These are phyloP conservation scores for Manis crassicaudata DNA, from an alignment of 2,797 vertebrate species.

Conservation along the genomic window DNA sequence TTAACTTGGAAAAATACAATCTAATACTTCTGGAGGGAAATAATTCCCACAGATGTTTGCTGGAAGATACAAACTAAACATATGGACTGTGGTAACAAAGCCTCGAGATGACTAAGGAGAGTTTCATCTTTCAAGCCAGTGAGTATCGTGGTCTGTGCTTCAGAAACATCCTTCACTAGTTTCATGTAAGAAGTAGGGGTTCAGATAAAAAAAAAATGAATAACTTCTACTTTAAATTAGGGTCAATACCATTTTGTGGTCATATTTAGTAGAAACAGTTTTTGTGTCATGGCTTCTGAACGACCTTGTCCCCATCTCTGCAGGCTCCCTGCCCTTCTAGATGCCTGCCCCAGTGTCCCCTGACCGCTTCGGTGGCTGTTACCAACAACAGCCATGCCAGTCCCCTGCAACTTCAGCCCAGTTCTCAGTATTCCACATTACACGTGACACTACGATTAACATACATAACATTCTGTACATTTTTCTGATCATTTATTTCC, in stretches of 20 bases:
- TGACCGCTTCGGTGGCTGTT: not conserved
- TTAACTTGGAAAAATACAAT: slow-evolving; percentile 51
- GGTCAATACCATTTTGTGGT: not conserved
- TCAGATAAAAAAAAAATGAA: slow-evolving; percentile 35
- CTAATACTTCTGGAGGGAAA: slow-evolving; percentile 37
- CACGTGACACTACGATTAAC: not conserved
- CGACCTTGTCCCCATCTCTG: not conserved
- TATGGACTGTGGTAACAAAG: slow-evolving; percentile 25
- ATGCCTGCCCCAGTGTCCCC: not conserved
- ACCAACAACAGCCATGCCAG: not conserved
- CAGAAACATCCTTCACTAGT: not conserved
- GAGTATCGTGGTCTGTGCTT: not conserved
- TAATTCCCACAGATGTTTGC: slow-evolving; percentile 56
- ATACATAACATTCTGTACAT: not conserved
- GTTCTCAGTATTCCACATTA: not conserved
- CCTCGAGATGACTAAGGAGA: not conserved
- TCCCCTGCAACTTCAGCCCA: not conserved
- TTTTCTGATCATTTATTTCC: not conserved
- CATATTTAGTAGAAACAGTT: not conserved
- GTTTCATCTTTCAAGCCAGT: slow-evolving; percentile 54
- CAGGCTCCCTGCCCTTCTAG: not conserved
- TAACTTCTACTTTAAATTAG: slow-evolving; percentile 4
- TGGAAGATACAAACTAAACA: slow-evolving; percentile 58
- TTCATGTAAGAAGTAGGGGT: not conserved
- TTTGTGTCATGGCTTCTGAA: not conserved